Evolutionary conservation across 1,140 invertebrate species (phyloP).

Genomic region (Brachystomella parvula): DNA sequence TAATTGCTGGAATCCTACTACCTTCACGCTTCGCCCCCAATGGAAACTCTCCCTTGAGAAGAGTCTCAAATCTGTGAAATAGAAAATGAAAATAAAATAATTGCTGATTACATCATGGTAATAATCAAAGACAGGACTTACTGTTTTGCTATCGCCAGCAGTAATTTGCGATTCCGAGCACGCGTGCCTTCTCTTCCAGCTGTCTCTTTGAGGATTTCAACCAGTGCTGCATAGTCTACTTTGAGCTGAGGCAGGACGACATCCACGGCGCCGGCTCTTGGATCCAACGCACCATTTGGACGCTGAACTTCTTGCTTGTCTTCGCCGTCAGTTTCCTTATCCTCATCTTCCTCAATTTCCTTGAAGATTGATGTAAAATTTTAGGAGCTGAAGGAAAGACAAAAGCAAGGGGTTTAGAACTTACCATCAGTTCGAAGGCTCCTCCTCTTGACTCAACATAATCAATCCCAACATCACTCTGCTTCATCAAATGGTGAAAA

Average conservation of each 20-base stretch:
- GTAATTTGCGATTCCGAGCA: neutral
- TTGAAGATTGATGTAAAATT: neutral
- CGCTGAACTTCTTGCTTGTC: neutral
- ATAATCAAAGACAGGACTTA: conserved; percentile 35
- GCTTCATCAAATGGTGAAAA: conserved; percentile 62
- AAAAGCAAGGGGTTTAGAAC: neutral
- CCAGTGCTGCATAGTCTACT: conserved; percentile 51
- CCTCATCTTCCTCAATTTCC: neutral
- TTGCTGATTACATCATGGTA: conserved; percentile 6
- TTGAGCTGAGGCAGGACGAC: conserved; percentile 60
- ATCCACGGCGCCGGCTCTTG: conserved; percentile 66
- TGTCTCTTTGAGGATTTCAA: conserved; percentile 23
- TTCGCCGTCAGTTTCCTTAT: neutral
- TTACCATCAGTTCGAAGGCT: conserved; percentile 2
- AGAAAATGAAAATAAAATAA: conserved; percentile 17
- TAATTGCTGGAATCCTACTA: conserved; percentile 38
- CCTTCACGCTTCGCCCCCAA: conserved; percentile 49
- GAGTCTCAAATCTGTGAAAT: conserved; percentile 48
- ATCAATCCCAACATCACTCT: conserved; percentile 61
- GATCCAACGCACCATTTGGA: conserved; percentile 49
- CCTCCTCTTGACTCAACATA: conserved; percentile 55
- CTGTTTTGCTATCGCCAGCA: conserved; percentile 11
- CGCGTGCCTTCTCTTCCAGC: neutral
- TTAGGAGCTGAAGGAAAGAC: neutral
- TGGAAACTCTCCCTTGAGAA: conserved; percentile 54